These are phyloP conservation scores for Leptogaster cylindrica DNA, from an alignment of 2,888 invertebrate genomes.

Conservation along the genomic window DNA sequence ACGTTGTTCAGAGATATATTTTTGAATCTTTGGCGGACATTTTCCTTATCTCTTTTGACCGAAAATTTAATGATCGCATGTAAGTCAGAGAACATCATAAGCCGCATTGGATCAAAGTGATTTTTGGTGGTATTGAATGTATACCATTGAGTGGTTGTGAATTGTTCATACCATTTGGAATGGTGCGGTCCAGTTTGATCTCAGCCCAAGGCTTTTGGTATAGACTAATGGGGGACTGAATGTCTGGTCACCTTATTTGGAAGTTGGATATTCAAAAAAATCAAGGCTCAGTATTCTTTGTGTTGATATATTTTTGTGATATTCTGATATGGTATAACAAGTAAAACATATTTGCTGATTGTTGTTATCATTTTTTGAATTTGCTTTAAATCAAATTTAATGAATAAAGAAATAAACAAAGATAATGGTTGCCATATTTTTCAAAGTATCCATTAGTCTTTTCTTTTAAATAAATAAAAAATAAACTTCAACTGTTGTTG, in stretches of 20 bases:
- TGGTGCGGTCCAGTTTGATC: slow-evolving; percentile 7
- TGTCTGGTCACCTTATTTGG: slow-evolving; percentile 11
- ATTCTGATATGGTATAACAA: background rate
- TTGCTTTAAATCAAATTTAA: slow-evolving; percentile 16
- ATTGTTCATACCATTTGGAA: background rate
- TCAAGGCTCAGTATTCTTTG: too few species aligned
- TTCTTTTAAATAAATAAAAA: too few species aligned
- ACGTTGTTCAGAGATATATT: slow-evolving; percentile 1
- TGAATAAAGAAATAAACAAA: too few species aligned
- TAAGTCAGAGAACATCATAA: slow-evolving; percentile 34
- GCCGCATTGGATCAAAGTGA: slow-evolving; percentile 35
- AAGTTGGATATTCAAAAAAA: too few species aligned
- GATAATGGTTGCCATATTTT: too few species aligned
- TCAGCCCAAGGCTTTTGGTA: background rate
- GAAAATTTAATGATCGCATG: slow-evolving; percentile 44
- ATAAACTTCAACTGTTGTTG: too few species aligned
- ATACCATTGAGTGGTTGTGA: too few species aligned
- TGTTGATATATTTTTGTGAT: background rate
- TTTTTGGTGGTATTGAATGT: slow-evolving; percentile 5
- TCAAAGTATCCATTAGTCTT: too few species aligned
- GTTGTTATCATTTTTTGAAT: background rate
- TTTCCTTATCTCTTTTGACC: slow-evolving; percentile 43
- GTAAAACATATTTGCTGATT: too few species aligned
- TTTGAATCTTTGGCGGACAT: slow-evolving; percentile 16
- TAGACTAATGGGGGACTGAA: slow-evolving; percentile 10